These are phyloP conservation scores for Naso thynnoides DNA, from an alignment of 2,797 vertebrate species.

Conservation along the genomic window DNA sequence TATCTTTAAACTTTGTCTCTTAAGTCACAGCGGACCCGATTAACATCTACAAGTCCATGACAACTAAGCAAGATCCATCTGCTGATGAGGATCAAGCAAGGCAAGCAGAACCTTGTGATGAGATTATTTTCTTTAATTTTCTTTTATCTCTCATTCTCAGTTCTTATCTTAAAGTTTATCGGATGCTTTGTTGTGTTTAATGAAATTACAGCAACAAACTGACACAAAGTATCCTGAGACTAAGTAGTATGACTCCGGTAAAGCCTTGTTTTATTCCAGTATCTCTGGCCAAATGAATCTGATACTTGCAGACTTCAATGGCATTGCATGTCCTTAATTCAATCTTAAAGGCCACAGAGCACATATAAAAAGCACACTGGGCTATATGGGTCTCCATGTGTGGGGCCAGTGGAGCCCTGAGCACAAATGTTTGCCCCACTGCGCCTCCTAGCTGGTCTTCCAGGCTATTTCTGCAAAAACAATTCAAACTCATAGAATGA, in stretches of 20 bases:
- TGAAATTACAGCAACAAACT: not conserved
- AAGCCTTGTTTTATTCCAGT: not conserved
- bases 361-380: not conserved
- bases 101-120: not conserved
- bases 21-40: not conserved
- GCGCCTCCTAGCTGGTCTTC: not conserved
- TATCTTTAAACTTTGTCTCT: not conserved
- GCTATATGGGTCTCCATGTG: not conserved
- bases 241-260: not conserved
- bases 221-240: not conserved
- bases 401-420: not conserved
- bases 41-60: not conserved
- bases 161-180: not conserved
- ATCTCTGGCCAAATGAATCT: not conserved
- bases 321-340: not conserved
- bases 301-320: not conserved
- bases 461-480: not conserved
- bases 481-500: constrained; percentile 8
- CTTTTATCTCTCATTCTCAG: no score
- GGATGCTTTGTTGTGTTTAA: not conserved
- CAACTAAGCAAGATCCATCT: not conserved
- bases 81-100: not conserved
- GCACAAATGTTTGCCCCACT: not conserved
- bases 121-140: not conserved
- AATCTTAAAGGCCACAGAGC: not conserved